phyloP scores from a whole-genome alignment of 2,113 vertebrate species.

The Baryphthengus martii region DNA sequence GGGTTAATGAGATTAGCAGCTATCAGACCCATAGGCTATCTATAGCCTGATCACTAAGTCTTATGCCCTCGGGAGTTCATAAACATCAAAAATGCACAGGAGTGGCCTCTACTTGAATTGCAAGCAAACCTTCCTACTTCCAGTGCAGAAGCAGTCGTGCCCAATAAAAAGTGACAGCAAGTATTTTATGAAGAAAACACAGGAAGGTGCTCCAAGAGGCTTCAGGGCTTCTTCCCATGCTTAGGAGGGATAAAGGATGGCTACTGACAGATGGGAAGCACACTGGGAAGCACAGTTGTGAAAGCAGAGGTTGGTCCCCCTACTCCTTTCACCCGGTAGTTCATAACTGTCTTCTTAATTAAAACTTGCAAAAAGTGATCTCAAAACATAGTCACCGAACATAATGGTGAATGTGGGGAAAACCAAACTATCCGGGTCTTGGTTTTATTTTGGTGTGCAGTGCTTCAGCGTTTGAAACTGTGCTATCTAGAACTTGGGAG shows the following conservation, averaged over 20 bases:
- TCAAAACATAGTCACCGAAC: no score
- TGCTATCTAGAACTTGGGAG: background rate
- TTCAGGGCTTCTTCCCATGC: background rate
- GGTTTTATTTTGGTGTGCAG: background rate
- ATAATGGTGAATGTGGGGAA: background rate
- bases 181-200: background rate
- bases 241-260: background rate
- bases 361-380: background rate
- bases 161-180: background rate
- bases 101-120: background rate
- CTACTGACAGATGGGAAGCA: background rate
- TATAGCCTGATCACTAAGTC: background rate
- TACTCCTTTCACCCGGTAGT: background rate
- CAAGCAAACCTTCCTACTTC: background rate
- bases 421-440: background rate
- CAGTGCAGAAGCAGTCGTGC: background rate
- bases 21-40: background rate
- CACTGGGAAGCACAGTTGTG: background rate
- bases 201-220: background rate
- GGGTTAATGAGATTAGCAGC: conserved; percentile 9
- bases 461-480: background rate
- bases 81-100: background rate
- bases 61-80: background rate
- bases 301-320: background rate
- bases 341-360: background rate